Conservation (phyloP, 37 sponge, comb jelly and placozoan genomes). For the Dysidea cf. avara region DNA sequence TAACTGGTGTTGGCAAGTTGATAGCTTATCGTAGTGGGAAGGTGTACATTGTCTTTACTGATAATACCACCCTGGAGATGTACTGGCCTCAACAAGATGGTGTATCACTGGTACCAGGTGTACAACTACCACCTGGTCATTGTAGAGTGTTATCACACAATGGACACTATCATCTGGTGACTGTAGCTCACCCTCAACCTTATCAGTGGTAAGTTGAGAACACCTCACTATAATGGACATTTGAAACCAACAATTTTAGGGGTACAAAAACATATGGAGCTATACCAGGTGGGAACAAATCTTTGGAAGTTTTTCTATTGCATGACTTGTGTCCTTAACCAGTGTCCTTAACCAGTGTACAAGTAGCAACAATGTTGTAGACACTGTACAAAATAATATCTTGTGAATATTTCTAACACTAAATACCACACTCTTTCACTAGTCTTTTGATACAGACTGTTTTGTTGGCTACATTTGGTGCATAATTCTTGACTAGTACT, state of each 20-base stretch:
- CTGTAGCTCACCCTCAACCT: constrained; percentile 5
- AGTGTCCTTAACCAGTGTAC: not conserved
- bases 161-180: constrained; percentile 13
- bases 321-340: not conserved
- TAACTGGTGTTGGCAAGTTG: constrained; percentile 30
- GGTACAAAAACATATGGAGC: no score
- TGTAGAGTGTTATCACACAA: constrained; percentile 27
- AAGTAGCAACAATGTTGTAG: not conserved
- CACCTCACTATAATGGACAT: no score
- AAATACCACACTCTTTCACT: no score
- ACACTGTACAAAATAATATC: not conserved
- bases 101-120: not conserved
- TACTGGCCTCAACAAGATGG: not conserved
- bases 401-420: no score
- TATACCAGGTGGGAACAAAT: no score
- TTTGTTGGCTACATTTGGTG: no score
- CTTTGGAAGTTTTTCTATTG: no score
- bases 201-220: not conserved
- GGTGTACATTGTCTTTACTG: constrained; percentile 7
- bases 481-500: no score
- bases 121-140: not conserved
- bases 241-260: no score
- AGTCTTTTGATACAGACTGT: no score
- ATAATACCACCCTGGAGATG: constrained; percentile 18
- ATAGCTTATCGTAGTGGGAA: constrained; percentile 20